These are phyloP conservation scores for Spodoptera litura DNA, from an alignment of 1,140 invertebrate genomes.

Conservation along the genomic window DNA sequence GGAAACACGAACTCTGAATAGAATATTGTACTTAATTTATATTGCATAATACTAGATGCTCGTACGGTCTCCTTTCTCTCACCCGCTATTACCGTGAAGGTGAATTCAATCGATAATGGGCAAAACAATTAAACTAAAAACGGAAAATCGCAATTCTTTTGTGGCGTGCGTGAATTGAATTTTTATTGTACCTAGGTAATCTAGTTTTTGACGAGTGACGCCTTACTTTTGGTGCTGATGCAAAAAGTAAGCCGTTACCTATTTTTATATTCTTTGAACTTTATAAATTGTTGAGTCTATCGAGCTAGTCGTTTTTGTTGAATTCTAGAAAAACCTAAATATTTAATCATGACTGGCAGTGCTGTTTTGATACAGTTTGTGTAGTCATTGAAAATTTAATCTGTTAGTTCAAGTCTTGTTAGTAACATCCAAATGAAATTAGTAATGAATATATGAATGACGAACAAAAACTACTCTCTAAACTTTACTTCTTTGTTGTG, in stretches of 20 bases:
- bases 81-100: conserved; percentile 34
- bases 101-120: conserved; percentile 45
- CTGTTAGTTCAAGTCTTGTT: too few species aligned
- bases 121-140: conserved; percentile 43
- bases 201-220: conserved; percentile 31
- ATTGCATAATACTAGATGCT: conserved; percentile 25
- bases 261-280: conserved; percentile 40
- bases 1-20: conserved; percentile 31
- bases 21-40: conserved; percentile 23
- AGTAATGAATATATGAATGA: too few species aligned
- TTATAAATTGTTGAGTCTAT: conserved; percentile 20
- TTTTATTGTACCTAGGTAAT: conserved; percentile 33
- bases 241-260: conserved; percentile 29
- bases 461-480: too few species aligned
- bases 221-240: conserved; percentile 27
- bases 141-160: conserved; percentile 36
- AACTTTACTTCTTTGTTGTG: too few species aligned
- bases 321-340: neutral
- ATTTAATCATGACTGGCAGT: conserved; percentile 11
- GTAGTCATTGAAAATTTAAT: too few species aligned
- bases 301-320: neutral
- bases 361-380: too few species aligned
- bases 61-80: conserved; percentile 42
- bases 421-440: too few species aligned
- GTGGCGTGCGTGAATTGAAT: conserved; percentile 30